Conservation (phyloP, 23 tunicate species). For the Styela clava region DNA sequence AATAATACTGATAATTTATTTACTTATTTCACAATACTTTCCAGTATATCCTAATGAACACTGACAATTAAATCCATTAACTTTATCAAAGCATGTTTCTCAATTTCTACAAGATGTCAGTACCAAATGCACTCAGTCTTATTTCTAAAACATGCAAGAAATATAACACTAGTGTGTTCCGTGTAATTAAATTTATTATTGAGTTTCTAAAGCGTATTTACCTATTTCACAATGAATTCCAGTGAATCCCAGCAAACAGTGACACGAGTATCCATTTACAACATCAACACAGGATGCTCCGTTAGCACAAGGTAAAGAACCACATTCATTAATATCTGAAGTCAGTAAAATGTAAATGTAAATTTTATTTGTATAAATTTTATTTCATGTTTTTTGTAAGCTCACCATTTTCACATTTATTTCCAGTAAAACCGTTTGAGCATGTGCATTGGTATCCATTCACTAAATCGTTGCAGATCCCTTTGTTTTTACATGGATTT, state of each 20-base stretch:
- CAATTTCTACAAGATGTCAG: not conserved
- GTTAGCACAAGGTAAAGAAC: conserved; percentile 10
- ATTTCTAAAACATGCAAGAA: no score
- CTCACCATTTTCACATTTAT: not conserved
- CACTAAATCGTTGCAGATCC: not conserved
- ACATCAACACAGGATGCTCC: conserved; percentile 17
- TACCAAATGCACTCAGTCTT: not conserved
- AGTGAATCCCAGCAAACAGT: conserved; percentile 8
- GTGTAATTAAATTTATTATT: no score
- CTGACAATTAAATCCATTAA: not conserved
- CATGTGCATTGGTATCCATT: not conserved
- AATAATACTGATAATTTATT: no score
- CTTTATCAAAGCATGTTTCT: not conserved
- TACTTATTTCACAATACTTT: not conserved
- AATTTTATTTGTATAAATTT: no score
- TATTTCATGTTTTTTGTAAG: not conserved
- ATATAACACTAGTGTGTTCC: no score
- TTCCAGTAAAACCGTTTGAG: not conserved
- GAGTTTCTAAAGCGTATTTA: no score
- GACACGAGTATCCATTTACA: conserved; percentile 11
- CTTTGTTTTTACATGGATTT: no score
- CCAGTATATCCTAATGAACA: not conserved
- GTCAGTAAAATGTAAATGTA: not conserved
- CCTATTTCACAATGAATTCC: conserved; percentile 24
- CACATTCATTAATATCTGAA: conserved; percentile 11